Base-by-base conservation (phyloP, 2,113 vertebrate species). In the Dunckerocampus dactyliophorus region DNA sequence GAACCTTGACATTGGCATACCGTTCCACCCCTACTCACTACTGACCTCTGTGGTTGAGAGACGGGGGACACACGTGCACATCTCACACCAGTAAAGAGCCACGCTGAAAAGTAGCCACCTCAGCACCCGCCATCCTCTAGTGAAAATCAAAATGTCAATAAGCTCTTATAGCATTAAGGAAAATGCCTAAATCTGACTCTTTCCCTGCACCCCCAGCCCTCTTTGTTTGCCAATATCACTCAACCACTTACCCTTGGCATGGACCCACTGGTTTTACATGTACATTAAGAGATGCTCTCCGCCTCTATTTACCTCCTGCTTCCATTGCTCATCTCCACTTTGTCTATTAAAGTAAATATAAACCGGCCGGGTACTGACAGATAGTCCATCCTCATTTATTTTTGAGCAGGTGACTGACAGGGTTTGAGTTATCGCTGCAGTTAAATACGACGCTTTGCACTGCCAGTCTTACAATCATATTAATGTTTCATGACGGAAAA, bases 121-220 rank as follows among this genome's bases (percentile, higher is more conserved):
- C 89, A 91, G 90, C 90, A 90, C 67, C 74, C 69, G 73, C 84
- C 31, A 60, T 77, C 76, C 82, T 64, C 60, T 79, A 65, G 82
- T 75, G 82, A 90, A 89, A 90, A 90, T 91, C 89, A 87, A 91
- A 90, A 92, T 91, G 90, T 92, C 90, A 91, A 92, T 92, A 92
- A 91, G 85, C 89, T 92, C 90, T 91, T 91, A 91, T 89, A 90
- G 89, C 90, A 90, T 90, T 90, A 90, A 91, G 82, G 86, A 90
- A 92, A 90, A 90, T 86, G 88, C 88, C 89, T 91, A 90, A 91
- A 92, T 89, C 88, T 90, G 88, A 89, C 80, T 87, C 82, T 84
- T 84, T 85, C 79, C 67, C 34, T 74, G 67, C 72, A 62, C 69
- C 74, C 65, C 72, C 62, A 74, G 63, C 74, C 70, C 72, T 71